Conservation (phyloP, 2,888 invertebrate genomes). For the Chydorus sphaericus region DNA sequence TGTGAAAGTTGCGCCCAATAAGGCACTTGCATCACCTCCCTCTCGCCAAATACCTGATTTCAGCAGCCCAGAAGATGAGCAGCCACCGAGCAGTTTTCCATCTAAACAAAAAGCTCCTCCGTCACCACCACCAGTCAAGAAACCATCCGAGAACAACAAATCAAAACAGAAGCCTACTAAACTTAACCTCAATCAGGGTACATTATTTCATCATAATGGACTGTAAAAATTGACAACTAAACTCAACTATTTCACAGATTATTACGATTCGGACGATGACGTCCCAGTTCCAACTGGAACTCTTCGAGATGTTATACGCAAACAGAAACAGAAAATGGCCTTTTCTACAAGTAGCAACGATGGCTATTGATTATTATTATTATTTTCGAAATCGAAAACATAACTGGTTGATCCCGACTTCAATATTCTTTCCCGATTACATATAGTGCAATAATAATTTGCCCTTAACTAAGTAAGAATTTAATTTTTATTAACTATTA, state of each 20-base stretch:
- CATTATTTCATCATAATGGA: background rate
- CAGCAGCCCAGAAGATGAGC: no score
- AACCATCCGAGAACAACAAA: background rate
- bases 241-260: background rate
- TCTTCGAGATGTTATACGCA: slow-evolving; percentile 13
- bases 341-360: background rate
- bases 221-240: background rate
- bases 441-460: no score
- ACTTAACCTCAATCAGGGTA: background rate
- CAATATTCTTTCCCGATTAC: no score
- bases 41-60: no score
- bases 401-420: no score
- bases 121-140: background rate
- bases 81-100: no score
- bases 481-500: no score
- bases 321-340: slow-evolving; percentile 13
- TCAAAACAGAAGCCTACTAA: background rate
- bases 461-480: no score
- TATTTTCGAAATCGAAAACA: no score
- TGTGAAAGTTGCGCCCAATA: background rate
- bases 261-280: slow-evolving; percentile 9
- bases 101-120: background rate
- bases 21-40: no score
- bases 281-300: slow-evolving; percentile 11
- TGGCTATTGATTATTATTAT: no score